Base-by-base conservation (phyloP, 2,113 vertebrate species). In the Sardina pilchardus region DNA sequence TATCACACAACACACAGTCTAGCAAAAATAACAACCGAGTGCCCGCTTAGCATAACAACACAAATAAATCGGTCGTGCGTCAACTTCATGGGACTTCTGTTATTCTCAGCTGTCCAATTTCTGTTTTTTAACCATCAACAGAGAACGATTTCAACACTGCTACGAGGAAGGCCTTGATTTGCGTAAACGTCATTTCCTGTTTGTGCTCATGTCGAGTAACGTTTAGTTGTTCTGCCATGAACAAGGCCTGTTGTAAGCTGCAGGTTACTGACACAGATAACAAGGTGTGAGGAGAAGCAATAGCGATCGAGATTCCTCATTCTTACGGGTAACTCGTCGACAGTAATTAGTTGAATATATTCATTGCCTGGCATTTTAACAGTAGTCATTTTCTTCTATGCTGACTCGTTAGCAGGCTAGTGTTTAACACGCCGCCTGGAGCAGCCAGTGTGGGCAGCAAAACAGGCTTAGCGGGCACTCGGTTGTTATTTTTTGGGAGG, bases 121-220 rank as follows among this genome's bases (percentile, higher is more conserved):
- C n/a, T 59, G 21, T 19, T 5, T 14, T 14, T 71, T 12, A 71
- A 71, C 63, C 14, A 34, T 34, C 12, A 16, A 78, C 30, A 2
- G 30, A 39, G 16, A 34, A 78, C 16, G 10, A 78, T 36, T 78
- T 78, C 30, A 63, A 36, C 71, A 78, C 71, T 78, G 10, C 34
- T 36, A 78, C 71, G 26, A 78, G 71, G 67, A 59, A 59, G n/a
- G 67, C 44, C 83, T 81, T 50, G 53, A 71, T 48, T 36, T 59
- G 75, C 0, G 48, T 56, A 83, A 34, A 93, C 94, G 94, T 95
- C 94, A 96, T 91, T 93, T 96, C 94, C 95, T 90, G 82, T 92
- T 93, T 92, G 90, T 89, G 91, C 91, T 89, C 45, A 85, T 89
- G 88, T 91, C 88, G 87, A 86, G 86, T 87, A 81, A 42, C 63